Base-by-base conservation (phyloP, 2,888 invertebrate genomes). In the Lordiphosa andalusiaca region DNA sequence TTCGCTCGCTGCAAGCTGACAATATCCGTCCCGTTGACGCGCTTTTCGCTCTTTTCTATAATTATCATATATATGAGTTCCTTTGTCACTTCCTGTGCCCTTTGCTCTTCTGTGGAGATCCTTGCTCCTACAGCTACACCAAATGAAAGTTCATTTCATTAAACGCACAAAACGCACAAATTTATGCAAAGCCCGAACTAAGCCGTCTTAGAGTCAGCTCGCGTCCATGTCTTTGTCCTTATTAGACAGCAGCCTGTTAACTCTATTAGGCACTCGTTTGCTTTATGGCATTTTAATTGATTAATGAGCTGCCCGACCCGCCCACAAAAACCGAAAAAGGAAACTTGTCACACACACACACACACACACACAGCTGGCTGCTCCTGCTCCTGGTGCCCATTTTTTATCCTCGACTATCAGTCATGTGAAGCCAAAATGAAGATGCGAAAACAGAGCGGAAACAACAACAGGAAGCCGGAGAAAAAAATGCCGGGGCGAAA, bases 241-340 rank as follows among this genome's bases (percentile, higher is more conserved):
- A 72, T 75, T 72, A 48, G 76, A 69, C 76, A 64, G 63, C 50
- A 19, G 46, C 51, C 50, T 64, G 72, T 75, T 59, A 67, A 55
- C 60, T 71, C 62, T 67, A 81, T 77, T 76, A 66, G 80, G 46
- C 63, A 56, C 58, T 67, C 61, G 64, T 62, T 65, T 68, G 63
- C 67, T 62, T 68, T 67, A 69, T 70, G 66, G 58, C 64, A 65
- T 71, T 67, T 80, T 78, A 83, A 78, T 78, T 78, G 83, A 78
- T 78, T 80, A 78, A 78, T 78, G 78, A 73, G 73, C 38, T 21
- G 57, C 53, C 60, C 56, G 41, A 39, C 37, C 23, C 6, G 33
- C 44, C 23, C 35, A 53, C 56, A 16, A 41, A 40, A 36, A 59
- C 59, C 6, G n/a, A 48, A 30, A 39, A 23, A 23, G 19, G 52